Percentiles rank a stretch among this genome's conserved stretches.
phyloP scores from a whole-genome alignment of 1,140 invertebrate genomes.

The Sitobion miscanthi region DNA sequence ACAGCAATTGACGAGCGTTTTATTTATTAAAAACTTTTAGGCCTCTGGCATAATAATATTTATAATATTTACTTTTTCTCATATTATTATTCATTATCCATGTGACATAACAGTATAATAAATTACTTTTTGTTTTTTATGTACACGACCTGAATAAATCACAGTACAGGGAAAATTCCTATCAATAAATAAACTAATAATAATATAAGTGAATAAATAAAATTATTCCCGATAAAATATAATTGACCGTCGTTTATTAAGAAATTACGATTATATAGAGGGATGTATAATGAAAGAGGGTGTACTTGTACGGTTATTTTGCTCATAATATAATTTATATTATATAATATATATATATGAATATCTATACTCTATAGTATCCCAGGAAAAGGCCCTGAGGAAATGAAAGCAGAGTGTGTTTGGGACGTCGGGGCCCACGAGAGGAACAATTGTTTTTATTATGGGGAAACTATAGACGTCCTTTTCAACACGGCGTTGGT shows the following conservation, averaged over 20 bases:
- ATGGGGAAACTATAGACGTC: not conserved
- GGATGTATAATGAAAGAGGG: not conserved
- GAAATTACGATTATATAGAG: not conserved
- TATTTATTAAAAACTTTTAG: not conserved
- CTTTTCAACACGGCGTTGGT: not conserved
- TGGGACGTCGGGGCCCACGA: not conserved
- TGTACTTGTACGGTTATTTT: not conserved
- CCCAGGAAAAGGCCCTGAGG: not conserved
- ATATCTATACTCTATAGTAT: not conserved
- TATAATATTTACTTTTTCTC: not conserved
- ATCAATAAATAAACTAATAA: not conserved
- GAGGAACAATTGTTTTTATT: slow-evolving; percentile 47
- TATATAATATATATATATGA: not conserved
- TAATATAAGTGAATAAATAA: not conserved
- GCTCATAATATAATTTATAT: slow-evolving; percentile 14
- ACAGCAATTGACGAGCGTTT: not conserved
- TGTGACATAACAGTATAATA: not conserved
- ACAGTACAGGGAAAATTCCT: not conserved
- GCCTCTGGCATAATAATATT: not conserved
- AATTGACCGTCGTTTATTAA: not conserved
- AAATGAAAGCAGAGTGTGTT: slow-evolving; percentile 38
- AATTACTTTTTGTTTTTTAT: slow-evolving; percentile 7
- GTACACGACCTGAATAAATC: not conserved
- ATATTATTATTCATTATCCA: not conserved
- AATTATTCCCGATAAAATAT: not conserved